Conservation (phyloP, 2,113 vertebrate genomes). For the Upupa epops region DNA sequence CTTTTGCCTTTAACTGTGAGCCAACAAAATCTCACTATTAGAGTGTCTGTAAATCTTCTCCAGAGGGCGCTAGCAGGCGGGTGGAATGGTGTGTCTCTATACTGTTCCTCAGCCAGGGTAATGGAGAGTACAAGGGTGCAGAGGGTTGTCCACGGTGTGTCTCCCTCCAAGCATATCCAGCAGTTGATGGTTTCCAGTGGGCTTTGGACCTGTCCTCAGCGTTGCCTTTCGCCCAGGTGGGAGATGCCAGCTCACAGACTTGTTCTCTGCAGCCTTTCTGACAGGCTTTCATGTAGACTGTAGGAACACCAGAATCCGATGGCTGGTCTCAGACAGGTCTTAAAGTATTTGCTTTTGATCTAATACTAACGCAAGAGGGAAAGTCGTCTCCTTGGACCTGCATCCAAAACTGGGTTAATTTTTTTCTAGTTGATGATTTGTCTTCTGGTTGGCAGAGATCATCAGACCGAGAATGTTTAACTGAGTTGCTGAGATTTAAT, state of each 20-base stretch:
- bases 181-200: background rate
- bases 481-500: background rate
- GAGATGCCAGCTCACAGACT: background rate
- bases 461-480: background rate
- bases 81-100: background rate
- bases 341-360: background rate
- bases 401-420: background rate
- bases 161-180: background rate
- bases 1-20: background rate
- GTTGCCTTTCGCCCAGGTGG: background rate
- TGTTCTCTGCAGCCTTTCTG: background rate
- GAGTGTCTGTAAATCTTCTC: background rate
- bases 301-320: background rate
- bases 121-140: background rate
- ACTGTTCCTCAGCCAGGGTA: background rate
- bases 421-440: background rate
- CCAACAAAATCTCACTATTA: background rate
- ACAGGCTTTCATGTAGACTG: background rate
- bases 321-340: background rate
- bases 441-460: background rate
- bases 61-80: background rate
- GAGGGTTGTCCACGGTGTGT: background rate
- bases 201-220: background rate
- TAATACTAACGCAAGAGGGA: background rate
- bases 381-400: background rate